Evolutionary conservation across 2,797 vertebrate genomes (phyloP), one percentile per base, ranked within the genome.

Genomic region (Leontopithecus rosalia): DNA sequence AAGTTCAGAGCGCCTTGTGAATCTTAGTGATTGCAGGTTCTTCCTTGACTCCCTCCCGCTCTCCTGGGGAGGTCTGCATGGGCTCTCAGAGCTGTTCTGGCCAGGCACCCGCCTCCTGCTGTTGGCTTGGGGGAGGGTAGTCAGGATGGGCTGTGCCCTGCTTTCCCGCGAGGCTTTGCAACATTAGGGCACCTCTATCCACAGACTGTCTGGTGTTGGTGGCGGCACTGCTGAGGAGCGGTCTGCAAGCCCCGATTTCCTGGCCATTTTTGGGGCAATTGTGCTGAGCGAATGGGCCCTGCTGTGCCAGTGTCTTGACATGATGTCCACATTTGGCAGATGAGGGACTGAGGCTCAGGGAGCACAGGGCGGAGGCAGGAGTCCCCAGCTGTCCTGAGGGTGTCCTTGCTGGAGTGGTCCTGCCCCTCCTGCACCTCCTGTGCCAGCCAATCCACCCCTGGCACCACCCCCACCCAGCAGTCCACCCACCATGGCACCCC

Each of bases 261-360:
- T 52, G 41, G 41, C 20, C 11, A 11, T n/a, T 5, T 10, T 5
- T 10, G 61, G 79, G 33, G 20, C 57, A n/a, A 1, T 61, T 1
- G 20, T 17, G 12, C 2, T 67, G 0, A 75, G 20, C 0, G 7
- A 81, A 26, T 0, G 9, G 33, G 30, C 19, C 12, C 1, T 15
- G 9, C 8, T 3, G 2, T 5, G 19, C 33, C 17, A 41, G 26
- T 1, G 2, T 33, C 50, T 58, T 87, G 67, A 33, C 22, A 41
- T 11, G 17, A 12, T 22, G 22, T 17, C 20, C 12, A 3, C 1
- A 0, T 5, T 46, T 20, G n/a, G 10, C 15, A 85, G 28, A 46
- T 41, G 19, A 41, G 36, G 7, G 5, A 0, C 15, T 39, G 46
- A 19, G 39, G 61, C 33, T 36, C 64, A 50, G 77, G 36, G 39